Conservation (phyloP, 2,888 invertebrate species). For the Cheilosia soror region DNA sequence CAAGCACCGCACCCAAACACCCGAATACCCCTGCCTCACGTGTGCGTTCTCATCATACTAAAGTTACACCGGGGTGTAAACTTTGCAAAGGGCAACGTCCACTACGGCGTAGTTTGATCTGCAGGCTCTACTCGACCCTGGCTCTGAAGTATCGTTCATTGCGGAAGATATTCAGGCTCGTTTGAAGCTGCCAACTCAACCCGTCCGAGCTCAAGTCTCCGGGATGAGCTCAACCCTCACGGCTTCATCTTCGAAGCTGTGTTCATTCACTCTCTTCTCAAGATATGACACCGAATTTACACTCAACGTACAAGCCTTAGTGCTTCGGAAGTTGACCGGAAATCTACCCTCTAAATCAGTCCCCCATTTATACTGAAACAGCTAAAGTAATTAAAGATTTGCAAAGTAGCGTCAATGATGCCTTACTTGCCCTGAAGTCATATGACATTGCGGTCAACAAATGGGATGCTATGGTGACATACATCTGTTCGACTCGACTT, state of each 20-base stretch:
- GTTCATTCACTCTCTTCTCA: background rate
- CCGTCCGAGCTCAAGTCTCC: background rate
- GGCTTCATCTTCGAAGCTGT: background rate
- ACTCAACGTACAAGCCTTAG: background rate
- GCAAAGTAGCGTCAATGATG: background rate
- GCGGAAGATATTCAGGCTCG: conserved; percentile 32
- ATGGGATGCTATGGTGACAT: background rate
- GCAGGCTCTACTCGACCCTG: conserved; percentile 41
- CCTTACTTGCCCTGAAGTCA: background rate
- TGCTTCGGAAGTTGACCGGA: background rate
- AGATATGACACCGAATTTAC: background rate
- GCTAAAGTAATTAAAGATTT: background rate
- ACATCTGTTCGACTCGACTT: background rate
- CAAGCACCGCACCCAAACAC: too few species aligned
- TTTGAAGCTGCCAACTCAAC: background rate
- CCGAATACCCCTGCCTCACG: too few species aligned
- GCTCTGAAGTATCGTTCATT: conserved; percentile 59
- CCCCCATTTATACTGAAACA: background rate
- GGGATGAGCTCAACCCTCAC: background rate
- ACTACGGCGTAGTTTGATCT: too few species aligned
- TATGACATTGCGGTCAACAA: background rate
- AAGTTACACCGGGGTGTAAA: too few species aligned
- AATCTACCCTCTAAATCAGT: background rate
- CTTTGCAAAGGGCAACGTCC: too few species aligned
- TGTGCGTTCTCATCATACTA: too few species aligned